phyloP scores from a whole-genome alignment of 2,797 vertebrate genomes.

The Mus caroli region DNA sequence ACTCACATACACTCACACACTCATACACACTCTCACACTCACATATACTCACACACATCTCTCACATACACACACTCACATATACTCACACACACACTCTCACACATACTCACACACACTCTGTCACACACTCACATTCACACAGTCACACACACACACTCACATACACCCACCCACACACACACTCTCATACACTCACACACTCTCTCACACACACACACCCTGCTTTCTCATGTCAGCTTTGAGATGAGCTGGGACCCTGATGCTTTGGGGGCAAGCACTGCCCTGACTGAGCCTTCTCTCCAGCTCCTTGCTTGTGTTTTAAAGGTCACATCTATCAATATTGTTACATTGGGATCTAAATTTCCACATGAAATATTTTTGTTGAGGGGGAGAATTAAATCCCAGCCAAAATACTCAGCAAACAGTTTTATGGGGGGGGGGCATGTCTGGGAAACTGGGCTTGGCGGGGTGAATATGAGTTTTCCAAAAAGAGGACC shows the following conservation, averaged over 20 bases:
- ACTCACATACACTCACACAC: too few species aligned
- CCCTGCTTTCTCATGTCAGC: neutral
- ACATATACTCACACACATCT: neutral
- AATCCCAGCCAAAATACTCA: neutral
- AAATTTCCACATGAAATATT: neutral
- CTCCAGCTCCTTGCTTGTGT: too few species aligned
- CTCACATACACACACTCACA: too few species aligned
- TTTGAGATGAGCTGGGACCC: neutral
- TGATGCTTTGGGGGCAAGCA: too few species aligned
- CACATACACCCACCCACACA: neutral
- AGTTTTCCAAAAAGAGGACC: constrained; percentile 1
- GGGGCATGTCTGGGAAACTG: neutral
- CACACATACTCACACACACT: neutral
- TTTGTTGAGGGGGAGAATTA: neutral
- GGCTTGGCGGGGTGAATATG: constrained; percentile 55
- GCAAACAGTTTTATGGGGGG: neutral
- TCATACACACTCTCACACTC: too few species aligned
- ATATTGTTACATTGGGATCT: neutral
- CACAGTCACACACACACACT: too few species aligned
- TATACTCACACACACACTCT: neutral
- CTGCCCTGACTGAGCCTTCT: neutral
- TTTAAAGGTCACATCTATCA: neutral
- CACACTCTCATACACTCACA: too few species aligned
- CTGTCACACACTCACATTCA: too few species aligned
- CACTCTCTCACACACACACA: neutral